Evolutionary conservation across 2,797 vertebrate genomes (phyloP).

Genomic region (Sebastiscus tertius): DNA sequence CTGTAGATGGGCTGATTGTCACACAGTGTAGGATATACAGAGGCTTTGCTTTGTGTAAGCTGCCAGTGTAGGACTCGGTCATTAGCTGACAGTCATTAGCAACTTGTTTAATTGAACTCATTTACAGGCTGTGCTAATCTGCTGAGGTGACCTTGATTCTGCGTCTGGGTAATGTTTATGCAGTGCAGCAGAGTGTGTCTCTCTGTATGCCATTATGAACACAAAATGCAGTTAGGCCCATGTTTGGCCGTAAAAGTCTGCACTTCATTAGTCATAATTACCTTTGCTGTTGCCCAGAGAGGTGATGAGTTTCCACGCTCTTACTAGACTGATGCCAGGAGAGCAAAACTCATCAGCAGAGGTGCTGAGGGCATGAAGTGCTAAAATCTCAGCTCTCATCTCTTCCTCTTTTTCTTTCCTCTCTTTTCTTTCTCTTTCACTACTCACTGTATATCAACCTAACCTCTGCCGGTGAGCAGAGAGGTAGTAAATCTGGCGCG

Average conservation of each 20-base stretch:
- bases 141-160: constrained; percentile 82
- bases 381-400: constrained; percentile 47
- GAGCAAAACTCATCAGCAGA: constrained; percentile 52
- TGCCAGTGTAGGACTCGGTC: constrained; percentile 65
- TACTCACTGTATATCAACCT: constrained; percentile 62
- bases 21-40: constrained; percentile 27
- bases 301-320: constrained; percentile 53
- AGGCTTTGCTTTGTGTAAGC: constrained; percentile 31
- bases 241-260: constrained; percentile 76
- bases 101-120: constrained; percentile 83
- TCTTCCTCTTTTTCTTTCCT: constrained; percentile 17
- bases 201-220: constrained; percentile 63
- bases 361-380: constrained; percentile 23
- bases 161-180: constrained; percentile 73
- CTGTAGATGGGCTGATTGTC: constrained; percentile 10
- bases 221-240: constrained; percentile 63
- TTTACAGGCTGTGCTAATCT: constrained; percentile 81
- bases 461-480: constrained; percentile 34
- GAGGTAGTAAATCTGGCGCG: constrained; percentile 64
- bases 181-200: constrained; percentile 69
- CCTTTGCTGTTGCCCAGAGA: constrained; percentile 68
- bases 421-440: constrained; percentile 28
- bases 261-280: constrained; percentile 80
- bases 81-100: constrained; percentile 81
- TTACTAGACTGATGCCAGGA: constrained; percentile 43